Evolutionary conservation across 1,140 invertebrate species (phyloP).

Genomic region (Ceratina japonica): DNA sequence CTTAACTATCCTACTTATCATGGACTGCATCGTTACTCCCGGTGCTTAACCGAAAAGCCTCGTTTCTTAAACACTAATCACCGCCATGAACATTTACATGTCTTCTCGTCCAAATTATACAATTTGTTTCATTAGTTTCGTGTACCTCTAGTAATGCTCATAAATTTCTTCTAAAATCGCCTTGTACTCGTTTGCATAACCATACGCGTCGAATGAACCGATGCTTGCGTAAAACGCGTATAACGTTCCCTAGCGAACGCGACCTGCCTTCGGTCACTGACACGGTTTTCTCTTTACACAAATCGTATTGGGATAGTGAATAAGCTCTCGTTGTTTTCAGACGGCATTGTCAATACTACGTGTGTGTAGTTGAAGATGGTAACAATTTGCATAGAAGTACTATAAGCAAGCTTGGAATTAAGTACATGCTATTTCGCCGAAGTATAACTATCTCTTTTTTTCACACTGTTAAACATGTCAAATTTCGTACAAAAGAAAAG

Average conservation of each 20-base stretch:
- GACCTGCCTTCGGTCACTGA: slow-evolving; percentile 38
- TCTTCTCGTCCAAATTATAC: background rate
- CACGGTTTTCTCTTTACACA: slow-evolving; percentile 3
- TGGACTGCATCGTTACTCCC: background rate
- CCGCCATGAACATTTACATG: background rate
- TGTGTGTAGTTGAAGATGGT: no score
- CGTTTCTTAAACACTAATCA: background rate
- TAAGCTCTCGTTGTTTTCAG: no score
- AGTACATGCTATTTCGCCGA: no score
- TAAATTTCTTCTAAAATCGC: background rate
- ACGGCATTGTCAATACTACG: no score
- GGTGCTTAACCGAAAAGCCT: background rate
- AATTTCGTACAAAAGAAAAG: no score
- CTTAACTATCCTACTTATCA: background rate
- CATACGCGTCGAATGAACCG: background rate
- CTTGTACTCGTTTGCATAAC: background rate
- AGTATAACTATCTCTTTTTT: no score
- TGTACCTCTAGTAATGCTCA: no score
- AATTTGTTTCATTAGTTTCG: background rate
- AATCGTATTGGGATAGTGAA: no score
- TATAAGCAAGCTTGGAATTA: no score
- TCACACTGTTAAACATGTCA: background rate
- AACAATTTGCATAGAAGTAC: no score
- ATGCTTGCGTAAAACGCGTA: slow-evolving; percentile 19
- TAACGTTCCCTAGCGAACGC: no score